Evolutionary conservation across 2,888 invertebrate genomes (phyloP).

Genomic region (Scaptomyza reducta): DNA sequence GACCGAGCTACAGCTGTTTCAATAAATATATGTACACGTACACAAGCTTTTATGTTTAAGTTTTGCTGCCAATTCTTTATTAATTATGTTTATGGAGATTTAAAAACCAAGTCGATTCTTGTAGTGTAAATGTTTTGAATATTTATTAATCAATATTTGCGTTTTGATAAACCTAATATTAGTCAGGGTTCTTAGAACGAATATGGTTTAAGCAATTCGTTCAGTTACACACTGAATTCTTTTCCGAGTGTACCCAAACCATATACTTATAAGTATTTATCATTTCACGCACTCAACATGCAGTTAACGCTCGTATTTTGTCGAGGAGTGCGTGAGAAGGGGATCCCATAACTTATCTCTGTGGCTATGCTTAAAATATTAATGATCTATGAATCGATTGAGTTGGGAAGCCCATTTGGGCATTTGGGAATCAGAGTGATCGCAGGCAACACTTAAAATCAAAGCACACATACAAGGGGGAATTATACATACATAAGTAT

Average conservation of each 20-base stretch:
- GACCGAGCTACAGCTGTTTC: constrained; percentile 35
- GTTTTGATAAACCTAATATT: no score
- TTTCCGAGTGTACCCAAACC: background rate
- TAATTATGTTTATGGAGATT: no score
- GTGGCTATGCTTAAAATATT: constrained; percentile 72
- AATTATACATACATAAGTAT: constrained; percentile 40
- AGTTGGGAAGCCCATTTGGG: constrained; percentile 26
- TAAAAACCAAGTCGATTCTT: no score
- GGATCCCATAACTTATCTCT: constrained; percentile 73
- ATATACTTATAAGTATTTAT: constrained; percentile 19
- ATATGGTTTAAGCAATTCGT: background rate
- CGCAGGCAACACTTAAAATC: constrained; percentile 74
- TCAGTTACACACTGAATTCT: background rate
- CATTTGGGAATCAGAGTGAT: constrained; percentile 58
- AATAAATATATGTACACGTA: background rate
- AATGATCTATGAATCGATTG: constrained; percentile 68
- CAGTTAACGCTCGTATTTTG: constrained; percentile 42
- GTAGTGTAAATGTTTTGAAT: no score
- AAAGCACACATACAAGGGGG: constrained; percentile 48
- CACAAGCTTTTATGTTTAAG: background rate
- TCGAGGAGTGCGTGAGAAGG: constrained; percentile 3
- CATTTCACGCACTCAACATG: constrained; percentile 52
- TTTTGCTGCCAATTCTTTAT: no score
- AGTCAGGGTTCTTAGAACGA: background rate
- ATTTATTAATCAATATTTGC: no score